Evolutionary conservation across 2,113 vertebrate species (phyloP).

Genomic region (Athene cunicularia): DNA sequence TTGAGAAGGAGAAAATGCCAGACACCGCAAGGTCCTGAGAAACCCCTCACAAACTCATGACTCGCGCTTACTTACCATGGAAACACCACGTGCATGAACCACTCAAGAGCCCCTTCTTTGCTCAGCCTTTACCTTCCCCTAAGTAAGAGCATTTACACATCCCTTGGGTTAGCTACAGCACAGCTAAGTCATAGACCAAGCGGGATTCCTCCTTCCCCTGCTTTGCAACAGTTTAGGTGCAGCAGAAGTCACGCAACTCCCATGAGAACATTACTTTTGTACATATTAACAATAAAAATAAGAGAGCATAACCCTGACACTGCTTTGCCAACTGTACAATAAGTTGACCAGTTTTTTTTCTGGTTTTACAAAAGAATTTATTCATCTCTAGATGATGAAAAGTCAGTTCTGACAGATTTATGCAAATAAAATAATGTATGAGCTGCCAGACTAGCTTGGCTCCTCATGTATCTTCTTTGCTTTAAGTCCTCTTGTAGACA

Average conservation of each 20-base stretch:
- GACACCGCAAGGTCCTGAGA: background rate
- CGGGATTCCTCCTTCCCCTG: background rate
- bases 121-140: background rate
- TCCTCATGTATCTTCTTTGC: background rate
- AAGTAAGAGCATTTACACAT: background rate
- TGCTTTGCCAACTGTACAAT: background rate
- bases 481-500: background rate
- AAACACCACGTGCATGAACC: background rate
- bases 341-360: background rate
- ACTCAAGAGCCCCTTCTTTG: background rate
- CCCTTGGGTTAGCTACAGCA: too few species aligned
- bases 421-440: background rate
- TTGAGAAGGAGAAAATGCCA: background rate
- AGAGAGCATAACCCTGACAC: background rate
- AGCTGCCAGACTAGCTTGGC: background rate
- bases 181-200: background rate
- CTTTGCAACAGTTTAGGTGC: background rate
- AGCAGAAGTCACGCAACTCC: background rate
- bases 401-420: background rate
- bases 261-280: background rate
- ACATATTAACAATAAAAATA: fast-evolving
- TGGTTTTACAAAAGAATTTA: background rate
- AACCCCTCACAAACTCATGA: background rate
- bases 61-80: background rate
- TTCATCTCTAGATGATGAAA: background rate